phyloP scores from a whole-genome alignment of 2,113 vertebrate species.

The Heloderma charlesbogerti region DNA sequence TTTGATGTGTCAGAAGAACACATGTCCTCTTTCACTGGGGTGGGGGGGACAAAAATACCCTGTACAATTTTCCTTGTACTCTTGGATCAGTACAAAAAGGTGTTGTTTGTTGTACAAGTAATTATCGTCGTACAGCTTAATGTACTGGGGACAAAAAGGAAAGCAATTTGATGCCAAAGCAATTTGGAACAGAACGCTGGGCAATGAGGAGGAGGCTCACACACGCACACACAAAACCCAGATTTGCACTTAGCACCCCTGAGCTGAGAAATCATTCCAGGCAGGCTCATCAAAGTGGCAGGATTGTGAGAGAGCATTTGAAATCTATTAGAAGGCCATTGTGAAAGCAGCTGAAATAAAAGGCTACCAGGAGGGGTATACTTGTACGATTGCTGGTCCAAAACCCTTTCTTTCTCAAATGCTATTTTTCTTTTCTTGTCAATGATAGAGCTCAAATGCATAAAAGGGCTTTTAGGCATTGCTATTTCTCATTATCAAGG shows the following conservation, averaged over 20 bases:
- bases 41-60: no score
- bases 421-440: background rate
- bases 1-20: background rate
- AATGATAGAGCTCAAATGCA: background rate
- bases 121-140: background rate
- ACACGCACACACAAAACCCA: background rate
- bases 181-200: background rate
- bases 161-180: background rate
- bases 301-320: slow-evolving; percentile 27
- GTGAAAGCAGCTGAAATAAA: slow-evolving; percentile 23
- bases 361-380: slow-evolving; percentile 1
- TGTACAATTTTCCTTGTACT: background rate
- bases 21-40: background rate
- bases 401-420: background rate
- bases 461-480: background rate
- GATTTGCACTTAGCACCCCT: slow-evolving; percentile 14
- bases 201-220: background rate
- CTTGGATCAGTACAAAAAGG: background rate
- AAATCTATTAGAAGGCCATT: slow-evolving; percentile 28
- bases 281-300: slow-evolving; percentile 39
- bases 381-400: slow-evolving; percentile 25
- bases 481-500: background rate
- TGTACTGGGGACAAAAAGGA: slow-evolving; percentile 19
- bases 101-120: background rate
- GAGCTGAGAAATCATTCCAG: slow-evolving; percentile 12